These are phyloP conservation scores for Melanotaenia pygmaea DNA, from an alignment of 2,797 vertebrate genomes.

Conservation along the genomic window DNA sequence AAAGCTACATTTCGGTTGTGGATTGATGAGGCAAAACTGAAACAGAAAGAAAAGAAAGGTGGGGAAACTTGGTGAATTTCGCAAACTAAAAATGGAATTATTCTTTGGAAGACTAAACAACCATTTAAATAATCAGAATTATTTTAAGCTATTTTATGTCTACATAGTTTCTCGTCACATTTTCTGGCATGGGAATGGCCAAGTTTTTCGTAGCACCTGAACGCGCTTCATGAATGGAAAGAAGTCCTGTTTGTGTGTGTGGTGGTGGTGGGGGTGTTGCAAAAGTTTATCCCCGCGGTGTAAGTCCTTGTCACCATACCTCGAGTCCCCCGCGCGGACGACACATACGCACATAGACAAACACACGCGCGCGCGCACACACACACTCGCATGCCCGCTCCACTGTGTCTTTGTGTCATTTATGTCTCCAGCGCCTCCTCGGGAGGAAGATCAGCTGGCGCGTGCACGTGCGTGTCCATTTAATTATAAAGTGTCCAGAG, in stretches of 20 bases:
- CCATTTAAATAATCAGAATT: too few species aligned
- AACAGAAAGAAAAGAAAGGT: too few species aligned
- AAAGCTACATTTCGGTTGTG: too few species aligned
- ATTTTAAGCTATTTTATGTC: too few species aligned
- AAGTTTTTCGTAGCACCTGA: constrained; percentile 42
- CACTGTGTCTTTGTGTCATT: constrained; percentile 26
- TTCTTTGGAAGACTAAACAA: too few species aligned
- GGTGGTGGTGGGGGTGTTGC: neutral
- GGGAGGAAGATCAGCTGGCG: constrained; percentile 20
- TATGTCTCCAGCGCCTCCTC: constrained; percentile 35
- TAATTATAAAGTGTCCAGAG: constrained; percentile 36
- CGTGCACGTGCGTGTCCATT: neutral
- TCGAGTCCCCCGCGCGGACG: neutral
- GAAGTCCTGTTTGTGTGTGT: constrained; percentile 12
- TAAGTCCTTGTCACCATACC: constrained; percentile 16
- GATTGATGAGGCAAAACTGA: too few species aligned
- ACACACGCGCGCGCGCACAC: too few species aligned
- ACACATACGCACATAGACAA: neutral
- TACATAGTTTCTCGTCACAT: constrained; percentile 5
- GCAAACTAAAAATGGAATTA: too few species aligned
- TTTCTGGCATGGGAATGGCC: neutral
- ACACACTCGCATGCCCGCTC: neutral
- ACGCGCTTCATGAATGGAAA: constrained; percentile 51
- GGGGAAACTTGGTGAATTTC: too few species aligned
- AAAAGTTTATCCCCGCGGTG: constrained; percentile 63